Evolutionary conservation across 92 coral and sea anemone genomes (phyloP), one percentile per base, ranked within the genome.

Genomic region (Isaurus tuberculatus): DNA sequence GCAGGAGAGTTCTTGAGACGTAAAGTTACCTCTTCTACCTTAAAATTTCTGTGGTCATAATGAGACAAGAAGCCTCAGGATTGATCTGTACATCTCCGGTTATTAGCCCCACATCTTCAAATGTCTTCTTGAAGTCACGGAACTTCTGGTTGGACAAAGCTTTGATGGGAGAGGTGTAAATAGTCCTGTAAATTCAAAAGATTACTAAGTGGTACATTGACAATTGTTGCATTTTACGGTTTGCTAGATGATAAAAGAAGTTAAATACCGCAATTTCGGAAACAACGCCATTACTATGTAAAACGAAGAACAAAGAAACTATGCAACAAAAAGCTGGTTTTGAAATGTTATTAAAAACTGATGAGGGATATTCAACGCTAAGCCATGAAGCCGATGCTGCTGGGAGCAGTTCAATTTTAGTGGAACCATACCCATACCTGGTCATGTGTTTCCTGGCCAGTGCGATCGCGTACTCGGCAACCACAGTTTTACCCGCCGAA

Each of bases 161-260:
- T 83, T 96, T 96, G 91, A 96, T 96, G 3, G 99, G 99, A 11
- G 99, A 96, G 0, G 99, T 96, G 83, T 96, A 96, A 55, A 96
- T 88, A 33, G 99, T 96, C 86, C 98, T 95, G 81, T 32, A 64
- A 32, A 75, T 4, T 16, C 5, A 14, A 75, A 27, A 46, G n/a
- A 11, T 17, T 37, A 22, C 1, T 4, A 68, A 19, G 5, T n/a
- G n/a, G n/a, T n/a, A n/a, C n/a, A 65, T 10, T 16, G 0, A 11
- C 40, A 29, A 19, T 17, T 26, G 13, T 22, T 32, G 16, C 6
- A 10, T n/a, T n/a, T n/a, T n/a, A n/a, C n/a, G n/a, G n/a, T n/a
- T n/a, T n/a, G n/a, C n/a, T n/a, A n/a, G n/a, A n/a, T n/a, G n/a
- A n/a, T n/a, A n/a, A n/a, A n/a, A n/a, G n/a, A n/a, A n/a, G n/a